Evolutionary conservation across 2,113 vertebrate species (phyloP).

Genomic region (Sylvia atricapilla): DNA sequence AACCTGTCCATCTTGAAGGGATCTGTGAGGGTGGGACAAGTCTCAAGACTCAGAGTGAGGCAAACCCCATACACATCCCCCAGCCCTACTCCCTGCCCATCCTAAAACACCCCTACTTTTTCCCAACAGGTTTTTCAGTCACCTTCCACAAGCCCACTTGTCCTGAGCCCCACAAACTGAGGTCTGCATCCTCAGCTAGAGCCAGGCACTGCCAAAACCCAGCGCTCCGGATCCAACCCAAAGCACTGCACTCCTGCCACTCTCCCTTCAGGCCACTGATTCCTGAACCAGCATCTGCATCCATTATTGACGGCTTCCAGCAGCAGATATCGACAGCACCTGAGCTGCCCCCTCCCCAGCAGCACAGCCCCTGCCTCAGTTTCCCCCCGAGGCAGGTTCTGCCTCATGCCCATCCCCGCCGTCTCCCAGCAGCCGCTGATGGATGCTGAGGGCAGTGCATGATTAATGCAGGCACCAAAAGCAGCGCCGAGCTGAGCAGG

Average conservation of each 20-base stretch:
- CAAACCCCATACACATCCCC: neutral
- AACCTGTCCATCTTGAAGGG: neutral
- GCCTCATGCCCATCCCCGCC: neutral
- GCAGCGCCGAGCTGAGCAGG: neutral
- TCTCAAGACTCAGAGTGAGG: neutral
- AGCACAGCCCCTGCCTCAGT: slow-evolving; percentile 6
- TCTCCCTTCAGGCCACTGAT: neutral
- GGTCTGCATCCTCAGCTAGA: neutral
- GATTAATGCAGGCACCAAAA: slow-evolving; percentile 55
- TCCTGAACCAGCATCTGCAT: neutral
- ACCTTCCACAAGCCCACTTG: accelerated
- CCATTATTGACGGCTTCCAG: neutral
- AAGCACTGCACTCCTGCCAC: neutral
- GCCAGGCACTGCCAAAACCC: neutral
- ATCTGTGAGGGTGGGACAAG: neutral
- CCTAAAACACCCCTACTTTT: neutral
- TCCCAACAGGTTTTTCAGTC: accelerated
- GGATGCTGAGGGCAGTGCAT: neutral
- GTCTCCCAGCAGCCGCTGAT: neutral
- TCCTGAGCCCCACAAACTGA: neutral
- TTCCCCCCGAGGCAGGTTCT: neutral
- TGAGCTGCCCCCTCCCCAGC: neutral
- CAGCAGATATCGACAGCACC: neutral
- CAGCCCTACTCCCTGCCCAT: neutral
- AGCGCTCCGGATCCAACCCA: accelerated